Percentiles rank a stretch among this genome's conserved stretches.
phyloP scores from a whole-genome alignment of 2,888 invertebrate genomes.

The Invenusta paracnida region DNA sequence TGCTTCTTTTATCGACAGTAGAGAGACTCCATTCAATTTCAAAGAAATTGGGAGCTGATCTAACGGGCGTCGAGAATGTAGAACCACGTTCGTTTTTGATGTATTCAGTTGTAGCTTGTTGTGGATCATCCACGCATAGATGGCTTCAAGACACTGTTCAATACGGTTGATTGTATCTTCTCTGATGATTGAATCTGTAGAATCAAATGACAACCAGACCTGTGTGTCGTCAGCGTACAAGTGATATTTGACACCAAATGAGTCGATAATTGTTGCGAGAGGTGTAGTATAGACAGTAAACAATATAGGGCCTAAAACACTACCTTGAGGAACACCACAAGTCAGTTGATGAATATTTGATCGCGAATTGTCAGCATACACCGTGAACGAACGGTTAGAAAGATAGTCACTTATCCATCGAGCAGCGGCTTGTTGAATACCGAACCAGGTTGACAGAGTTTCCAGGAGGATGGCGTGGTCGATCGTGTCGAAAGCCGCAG shows the following conservation, averaged over 20 bases:
- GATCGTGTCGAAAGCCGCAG: conserved; percentile 30
- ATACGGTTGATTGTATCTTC: conserved; percentile 3
- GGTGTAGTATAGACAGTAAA: neutral
- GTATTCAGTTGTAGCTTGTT: neutral
- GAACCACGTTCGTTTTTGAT: neutral
- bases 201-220: neutral
- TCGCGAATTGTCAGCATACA: neutral
- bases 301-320: neutral
- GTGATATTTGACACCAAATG: conserved; percentile 7
- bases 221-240: neutral
- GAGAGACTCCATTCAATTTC: conserved; percentile 1
- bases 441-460: neutral
- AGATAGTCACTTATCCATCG: neutral
- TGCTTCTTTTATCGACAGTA: conserved; percentile 27
- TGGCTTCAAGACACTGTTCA: neutral
- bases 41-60: neutral
- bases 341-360: conserved; percentile 1
- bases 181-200: neutral
- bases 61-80: neutral
- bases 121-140: neutral
- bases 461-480: neutral
- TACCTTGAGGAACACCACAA: conserved; percentile 1
- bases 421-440: neutral
- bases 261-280: neutral
- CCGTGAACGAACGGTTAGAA: neutral